Base-by-base conservation (phyloP, 2,797 vertebrate species). In the Nannoperca australis region DNA sequence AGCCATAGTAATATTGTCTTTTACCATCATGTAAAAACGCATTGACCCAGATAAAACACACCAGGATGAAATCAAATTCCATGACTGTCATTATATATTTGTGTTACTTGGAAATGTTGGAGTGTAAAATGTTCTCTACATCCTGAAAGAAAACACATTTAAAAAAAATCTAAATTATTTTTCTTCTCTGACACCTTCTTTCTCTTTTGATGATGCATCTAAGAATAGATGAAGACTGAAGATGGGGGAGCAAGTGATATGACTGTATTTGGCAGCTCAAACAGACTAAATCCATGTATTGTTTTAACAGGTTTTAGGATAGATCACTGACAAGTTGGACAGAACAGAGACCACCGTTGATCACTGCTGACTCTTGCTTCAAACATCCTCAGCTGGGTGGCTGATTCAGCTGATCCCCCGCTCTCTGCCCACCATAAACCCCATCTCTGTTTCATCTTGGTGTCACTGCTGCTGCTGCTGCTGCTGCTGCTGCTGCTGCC, bases 381-480 rank as follows among this genome's bases (percentile, higher is more conserved):
- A 84, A 79, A 78, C 82, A 82, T 88, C 85, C 73, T 92, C 71
- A 70, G 78, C 83, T 78, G 75, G 73, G 54, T 7, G 59, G 81
- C 80, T 89, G 87, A 86, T 88, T 90, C 91, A 85, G 81, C 82
- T 69, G 54, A 79, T 30, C 7, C 38, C 51, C 27, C 5, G 0
- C 64, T 42, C 73, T 51, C 63, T 63, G 69, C 58, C 38, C 54
- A 5, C 62, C 71, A 84, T 82, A 83, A 87, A 89, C 78, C 73
- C 51, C 70, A 77, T 79, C 83, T 74, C 84, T 79, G 79, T 85
- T 88, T 84, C 79, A 87, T 87, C 78, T 79, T 54, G 4, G 78
- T 70, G 71, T 79, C 69, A 22, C 87, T 74, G 58, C 82, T 80
- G 77, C 77, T 78, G 87, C 62, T 76, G 73, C 59, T 85, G 69